These are phyloP conservation scores for Pithys albifrons DNA, from an alignment of 2,113 vertebrate species.

Conservation along the genomic window DNA sequence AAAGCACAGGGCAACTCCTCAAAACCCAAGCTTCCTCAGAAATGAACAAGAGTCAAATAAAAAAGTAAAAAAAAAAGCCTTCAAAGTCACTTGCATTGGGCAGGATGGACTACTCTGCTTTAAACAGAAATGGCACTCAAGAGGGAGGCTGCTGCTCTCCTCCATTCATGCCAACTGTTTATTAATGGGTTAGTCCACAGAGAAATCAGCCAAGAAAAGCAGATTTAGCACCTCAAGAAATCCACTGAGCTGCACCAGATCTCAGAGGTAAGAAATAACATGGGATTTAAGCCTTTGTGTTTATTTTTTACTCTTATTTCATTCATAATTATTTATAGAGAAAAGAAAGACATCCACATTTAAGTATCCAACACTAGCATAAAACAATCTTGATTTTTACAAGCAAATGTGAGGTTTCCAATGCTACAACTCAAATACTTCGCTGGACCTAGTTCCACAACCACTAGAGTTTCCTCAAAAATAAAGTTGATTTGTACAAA, in stretches of 20 bases:
- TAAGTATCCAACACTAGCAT: neutral
- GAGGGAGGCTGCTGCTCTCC: neutral
- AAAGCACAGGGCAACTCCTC: neutral
- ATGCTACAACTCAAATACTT: neutral
- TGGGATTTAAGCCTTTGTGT: neutral
- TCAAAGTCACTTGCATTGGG: neutral
- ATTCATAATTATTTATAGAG: neutral
- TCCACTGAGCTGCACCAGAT: neutral
- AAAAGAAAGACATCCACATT: neutral
- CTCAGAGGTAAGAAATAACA: neutral
- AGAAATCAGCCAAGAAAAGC: conserved; percentile 42
- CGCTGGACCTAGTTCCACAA: neutral
- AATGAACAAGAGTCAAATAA: neutral
- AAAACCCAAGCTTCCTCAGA: neutral
- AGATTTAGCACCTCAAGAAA: conserved; percentile 38
- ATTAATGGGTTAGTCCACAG: neutral
- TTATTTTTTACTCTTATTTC: neutral
- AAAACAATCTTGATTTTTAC: neutral
- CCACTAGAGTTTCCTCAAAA: neutral
- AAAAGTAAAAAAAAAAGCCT: neutral
- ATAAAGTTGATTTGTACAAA: neutral
- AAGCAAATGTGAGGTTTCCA: neutral
- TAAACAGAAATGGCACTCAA: neutral
- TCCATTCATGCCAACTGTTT: neutral
- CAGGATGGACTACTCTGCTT: neutral